These are phyloP conservation scores for Lacerta agilis DNA, from an alignment of 2,797 vertebrate species.

Conservation along the genomic window DNA sequence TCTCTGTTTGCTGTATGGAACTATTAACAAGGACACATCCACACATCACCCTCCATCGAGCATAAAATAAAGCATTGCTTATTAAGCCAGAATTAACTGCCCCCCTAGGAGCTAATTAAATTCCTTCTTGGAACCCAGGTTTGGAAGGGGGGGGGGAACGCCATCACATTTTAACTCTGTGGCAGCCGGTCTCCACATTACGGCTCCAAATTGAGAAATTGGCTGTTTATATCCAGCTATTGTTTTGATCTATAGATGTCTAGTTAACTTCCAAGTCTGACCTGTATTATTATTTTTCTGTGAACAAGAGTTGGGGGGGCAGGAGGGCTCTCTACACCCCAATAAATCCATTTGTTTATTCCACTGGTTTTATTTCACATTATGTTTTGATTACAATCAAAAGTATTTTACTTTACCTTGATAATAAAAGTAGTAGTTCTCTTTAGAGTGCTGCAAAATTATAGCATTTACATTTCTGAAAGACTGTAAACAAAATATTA, in stretches of 20 bases:
- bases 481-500: constrained; percentile 72
- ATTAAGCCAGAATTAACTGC: constrained; percentile 79
- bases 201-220: constrained; percentile 1
- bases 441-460: constrained; percentile 72
- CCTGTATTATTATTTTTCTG: neutral
- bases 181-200: constrained; percentile 1
- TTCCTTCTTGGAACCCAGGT: constrained; percentile 69
- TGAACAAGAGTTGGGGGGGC: neutral
- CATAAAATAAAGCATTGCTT: constrained; percentile 78
- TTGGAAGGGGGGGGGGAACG: neutral
- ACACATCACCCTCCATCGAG: neutral
- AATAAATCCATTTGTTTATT: constrained; percentile 64
- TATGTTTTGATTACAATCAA: constrained; percentile 76
- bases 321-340: constrained; percentile 45
- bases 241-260: neutral
- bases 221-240: neutral
- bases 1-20: constrained; percentile 33
- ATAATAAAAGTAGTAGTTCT: constrained; percentile 66
- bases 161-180: neutral
- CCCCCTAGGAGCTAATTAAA: constrained; percentile 83
- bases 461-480: constrained; percentile 75
- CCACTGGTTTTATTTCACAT: constrained; percentile 77
- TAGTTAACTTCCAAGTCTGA: neutral
- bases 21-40: constrained; percentile 38
- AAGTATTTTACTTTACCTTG: constrained; percentile 72